phyloP scores from a whole-genome alignment of 1,140 invertebrate genomes.

The Ostrea denselamellosa region DNA sequence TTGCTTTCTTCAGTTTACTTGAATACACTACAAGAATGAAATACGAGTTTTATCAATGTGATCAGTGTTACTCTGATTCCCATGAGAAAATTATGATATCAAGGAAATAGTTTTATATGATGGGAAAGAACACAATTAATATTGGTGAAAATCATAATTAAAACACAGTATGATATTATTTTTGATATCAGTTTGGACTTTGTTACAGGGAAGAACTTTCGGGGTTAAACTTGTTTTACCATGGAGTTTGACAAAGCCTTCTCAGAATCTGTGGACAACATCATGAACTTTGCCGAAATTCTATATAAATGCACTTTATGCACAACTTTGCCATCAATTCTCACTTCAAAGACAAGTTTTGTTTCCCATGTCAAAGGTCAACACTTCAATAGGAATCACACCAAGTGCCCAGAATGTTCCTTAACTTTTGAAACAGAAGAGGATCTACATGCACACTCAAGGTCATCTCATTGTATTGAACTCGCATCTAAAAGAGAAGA shows the following conservation, averaged over 20 bases:
- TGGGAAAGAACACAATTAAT: not conserved
- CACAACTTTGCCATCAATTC: conserved; percentile 69
- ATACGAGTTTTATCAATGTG: too few relatives aligned
- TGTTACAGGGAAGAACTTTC: not conserved
- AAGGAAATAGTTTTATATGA: not conserved
- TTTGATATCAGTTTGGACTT: not conserved
- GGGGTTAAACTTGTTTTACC: not conserved
- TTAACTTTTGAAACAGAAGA: conserved; percentile 68
- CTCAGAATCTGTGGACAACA: conserved; percentile 51
- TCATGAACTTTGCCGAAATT: conserved; percentile 72
- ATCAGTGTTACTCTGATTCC: not conserved
- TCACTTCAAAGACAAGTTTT: conserved; percentile 70
- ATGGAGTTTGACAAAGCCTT: conserved; percentile 29
- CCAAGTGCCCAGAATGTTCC: conserved; percentile 60
- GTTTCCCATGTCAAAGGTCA: conserved; percentile 64
- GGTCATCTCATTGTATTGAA: conserved; percentile 12
- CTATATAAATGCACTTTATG: conserved; percentile 74
- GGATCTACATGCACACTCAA: conserved; percentile 66
- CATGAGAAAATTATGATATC: not conserved
- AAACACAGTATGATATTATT: not conserved
- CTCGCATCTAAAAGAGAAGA: conserved; percentile 15
- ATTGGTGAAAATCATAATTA: too few relatives aligned
- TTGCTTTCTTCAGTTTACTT: too few relatives aligned
- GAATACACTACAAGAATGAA: too few relatives aligned
- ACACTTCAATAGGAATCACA: conserved; percentile 62